These are phyloP conservation scores for Boulengeromyrus knoepffleri DNA, from an alignment of 2,113 vertebrate genomes.

Conservation along the genomic window DNA sequence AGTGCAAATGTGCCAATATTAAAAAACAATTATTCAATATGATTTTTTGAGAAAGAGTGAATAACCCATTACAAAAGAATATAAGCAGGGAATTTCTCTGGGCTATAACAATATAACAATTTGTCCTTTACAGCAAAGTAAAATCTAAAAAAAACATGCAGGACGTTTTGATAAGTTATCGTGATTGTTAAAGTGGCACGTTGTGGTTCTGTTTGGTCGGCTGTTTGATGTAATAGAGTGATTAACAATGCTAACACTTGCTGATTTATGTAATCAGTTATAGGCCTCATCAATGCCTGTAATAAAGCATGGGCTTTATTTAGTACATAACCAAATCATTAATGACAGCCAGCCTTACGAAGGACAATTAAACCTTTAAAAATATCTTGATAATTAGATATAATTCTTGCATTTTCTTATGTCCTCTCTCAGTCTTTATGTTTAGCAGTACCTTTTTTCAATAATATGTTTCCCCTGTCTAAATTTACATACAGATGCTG, in stretches of 20 bases:
- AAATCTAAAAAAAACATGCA: background rate
- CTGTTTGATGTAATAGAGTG: background rate
- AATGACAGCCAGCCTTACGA: background rate
- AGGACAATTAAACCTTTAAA: background rate
- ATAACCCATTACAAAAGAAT: background rate
- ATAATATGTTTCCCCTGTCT: background rate
- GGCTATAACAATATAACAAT: background rate
- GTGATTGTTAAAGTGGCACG: background rate
- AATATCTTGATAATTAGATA: background rate
- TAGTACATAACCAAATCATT: background rate
- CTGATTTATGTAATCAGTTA: background rate
- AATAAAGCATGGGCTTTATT: background rate
- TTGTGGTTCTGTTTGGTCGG: background rate
- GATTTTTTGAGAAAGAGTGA: background rate
- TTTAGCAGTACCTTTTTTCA: background rate
- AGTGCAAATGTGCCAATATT: background rate
- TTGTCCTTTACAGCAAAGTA: background rate
- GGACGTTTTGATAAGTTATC: background rate
- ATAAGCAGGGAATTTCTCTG: background rate
- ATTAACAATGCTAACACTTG: background rate
- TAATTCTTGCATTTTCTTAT: background rate
- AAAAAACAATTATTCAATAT: background rate
- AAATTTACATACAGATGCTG: background rate
- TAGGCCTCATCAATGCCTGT: background rate
- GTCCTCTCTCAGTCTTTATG: background rate